Conservation (phyloP, 1,140 invertebrate species). For the Cepaea nemoralis region DNA sequence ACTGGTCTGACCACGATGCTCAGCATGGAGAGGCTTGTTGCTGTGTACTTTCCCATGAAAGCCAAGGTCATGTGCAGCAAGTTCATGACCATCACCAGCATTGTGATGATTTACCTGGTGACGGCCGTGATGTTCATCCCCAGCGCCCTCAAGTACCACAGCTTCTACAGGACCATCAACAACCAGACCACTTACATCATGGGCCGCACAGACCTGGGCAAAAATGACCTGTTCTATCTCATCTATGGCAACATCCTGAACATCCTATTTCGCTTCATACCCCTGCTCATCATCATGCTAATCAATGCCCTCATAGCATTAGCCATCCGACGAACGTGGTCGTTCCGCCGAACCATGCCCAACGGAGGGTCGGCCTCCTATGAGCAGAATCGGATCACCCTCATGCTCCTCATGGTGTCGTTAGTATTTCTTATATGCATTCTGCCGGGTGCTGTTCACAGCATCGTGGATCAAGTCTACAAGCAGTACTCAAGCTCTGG, state of each 20-base stretch:
- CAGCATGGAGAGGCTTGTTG: slow-evolving; percentile 61
- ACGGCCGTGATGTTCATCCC: slow-evolving; percentile 60
- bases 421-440: slow-evolving; percentile 62
- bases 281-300: slow-evolving; percentile 53
- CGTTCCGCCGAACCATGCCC: slow-evolving; percentile 47
- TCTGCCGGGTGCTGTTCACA: slow-evolving; percentile 62
- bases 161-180: slow-evolving; percentile 17
- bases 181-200: slow-evolving; percentile 43
- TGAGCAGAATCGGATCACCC: slow-evolving; percentile 61
- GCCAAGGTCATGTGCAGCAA: slow-evolving; percentile 58
- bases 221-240: slow-evolving; percentile 52
- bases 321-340: slow-evolving; percentile 55
- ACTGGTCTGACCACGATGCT: slow-evolving; percentile 59
- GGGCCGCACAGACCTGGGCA: slow-evolving; percentile 50
- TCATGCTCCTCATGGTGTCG: slow-evolving; percentile 62
- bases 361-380: slow-evolving; percentile 40
- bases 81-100: slow-evolving; percentile 49
- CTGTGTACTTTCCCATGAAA: slow-evolving; percentile 63
- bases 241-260: slow-evolving; percentile 59
- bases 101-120: slow-evolving; percentile 54
- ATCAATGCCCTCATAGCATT: slow-evolving; percentile 57
- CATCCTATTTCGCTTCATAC: slow-evolving; percentile 58
- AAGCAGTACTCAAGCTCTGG: slow-evolving; percentile 54
- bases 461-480: slow-evolving; percentile 49
- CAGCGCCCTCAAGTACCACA: slow-evolving; percentile 57